Conservation (phyloP, 37 sponge, comb jelly and placozoan genomes). For the Eunapius fragilis region DNA sequence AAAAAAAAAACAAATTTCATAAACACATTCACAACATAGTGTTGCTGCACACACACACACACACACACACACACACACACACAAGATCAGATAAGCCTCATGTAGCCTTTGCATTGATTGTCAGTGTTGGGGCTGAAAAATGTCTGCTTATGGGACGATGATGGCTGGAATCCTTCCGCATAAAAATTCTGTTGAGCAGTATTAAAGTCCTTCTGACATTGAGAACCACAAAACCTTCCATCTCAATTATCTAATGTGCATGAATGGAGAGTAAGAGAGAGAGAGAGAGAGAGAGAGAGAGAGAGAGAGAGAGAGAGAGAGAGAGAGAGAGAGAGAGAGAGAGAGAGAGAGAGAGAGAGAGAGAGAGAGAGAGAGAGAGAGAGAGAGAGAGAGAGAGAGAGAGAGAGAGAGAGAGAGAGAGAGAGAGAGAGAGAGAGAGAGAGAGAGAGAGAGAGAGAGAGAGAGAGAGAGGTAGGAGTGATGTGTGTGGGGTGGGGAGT, state of each 20-base stretch:
- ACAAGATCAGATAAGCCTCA: background rate
- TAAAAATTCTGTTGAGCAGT: slow-evolving; percentile 67
- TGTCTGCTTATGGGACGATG: slow-evolving; percentile 66
- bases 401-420: background rate
- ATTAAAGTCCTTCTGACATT: slow-evolving; percentile 76
- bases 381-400: background rate
- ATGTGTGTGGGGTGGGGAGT: background rate
- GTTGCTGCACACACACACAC: too few relatives aligned
- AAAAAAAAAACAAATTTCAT: background rate
- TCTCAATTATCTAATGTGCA: slow-evolving; percentile 59
- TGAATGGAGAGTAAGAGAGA: background rate
- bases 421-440: background rate
- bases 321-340: background rate
- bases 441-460: slow-evolving; percentile 1
- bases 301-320: background rate
- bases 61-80: too few relatives aligned
- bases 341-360: background rate
- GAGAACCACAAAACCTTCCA: slow-evolving; percentile 82
- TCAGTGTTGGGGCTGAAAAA: slow-evolving; percentile 40
- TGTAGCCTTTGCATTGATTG: background rate
- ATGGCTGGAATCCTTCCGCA: slow-evolving; percentile 44
- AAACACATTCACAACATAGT: background rate
- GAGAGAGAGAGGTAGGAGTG: background rate
- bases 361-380: background rate
- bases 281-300: background rate